phyloP scores from a whole-genome alignment of 2,888 invertebrate species.

The Cephus pulcher region DNA sequence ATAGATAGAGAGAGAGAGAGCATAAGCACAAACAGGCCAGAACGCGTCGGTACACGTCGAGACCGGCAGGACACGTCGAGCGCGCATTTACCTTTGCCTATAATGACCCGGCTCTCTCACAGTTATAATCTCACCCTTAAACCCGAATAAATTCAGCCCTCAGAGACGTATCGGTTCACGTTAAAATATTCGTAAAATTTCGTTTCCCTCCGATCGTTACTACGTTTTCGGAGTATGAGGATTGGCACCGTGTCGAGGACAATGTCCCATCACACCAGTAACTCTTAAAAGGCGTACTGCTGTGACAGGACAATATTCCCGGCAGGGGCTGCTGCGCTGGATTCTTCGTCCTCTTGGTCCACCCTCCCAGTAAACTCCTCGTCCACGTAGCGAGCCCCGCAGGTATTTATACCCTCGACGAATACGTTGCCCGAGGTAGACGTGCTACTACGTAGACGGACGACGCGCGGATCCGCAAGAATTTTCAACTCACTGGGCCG shows the following conservation, averaged over 20 bases:
- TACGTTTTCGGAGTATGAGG: constrained; percentile 5
- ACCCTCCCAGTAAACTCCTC: not conserved
- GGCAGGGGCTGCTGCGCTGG: constrained; percentile 67
- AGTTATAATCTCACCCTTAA: not conserved
- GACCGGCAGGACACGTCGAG: not conserved
- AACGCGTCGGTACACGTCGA: not conserved
- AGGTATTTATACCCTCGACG: constrained; percentile 14
- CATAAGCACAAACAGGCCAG: not conserved
- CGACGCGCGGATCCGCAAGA: too few relatives aligned
- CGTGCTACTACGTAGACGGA: too few relatives aligned
- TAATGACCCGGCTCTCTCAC: not conserved
- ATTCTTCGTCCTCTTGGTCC: constrained; percentile 13
- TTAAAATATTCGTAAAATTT: not conserved
- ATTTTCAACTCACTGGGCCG: too few relatives aligned
- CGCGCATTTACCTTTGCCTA: not conserved
- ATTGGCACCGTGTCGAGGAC: constrained; percentile 69
- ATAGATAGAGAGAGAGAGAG: too few relatives aligned
- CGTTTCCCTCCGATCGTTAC: not conserved
- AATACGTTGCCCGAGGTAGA: not conserved
- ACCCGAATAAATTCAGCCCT: not conserved
- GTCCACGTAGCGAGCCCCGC: constrained; percentile 1
- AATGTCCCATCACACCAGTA: constrained; percentile 97
- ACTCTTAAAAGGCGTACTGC: constrained; percentile 83
- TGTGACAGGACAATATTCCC: constrained; percentile 98
- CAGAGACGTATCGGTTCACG: not conserved